A percentile compares a stretch with the other conserved stretches of the same genome.
Conservation (phyloP, 2,113 vertebrate species). For the Cebus imitator region DNA sequence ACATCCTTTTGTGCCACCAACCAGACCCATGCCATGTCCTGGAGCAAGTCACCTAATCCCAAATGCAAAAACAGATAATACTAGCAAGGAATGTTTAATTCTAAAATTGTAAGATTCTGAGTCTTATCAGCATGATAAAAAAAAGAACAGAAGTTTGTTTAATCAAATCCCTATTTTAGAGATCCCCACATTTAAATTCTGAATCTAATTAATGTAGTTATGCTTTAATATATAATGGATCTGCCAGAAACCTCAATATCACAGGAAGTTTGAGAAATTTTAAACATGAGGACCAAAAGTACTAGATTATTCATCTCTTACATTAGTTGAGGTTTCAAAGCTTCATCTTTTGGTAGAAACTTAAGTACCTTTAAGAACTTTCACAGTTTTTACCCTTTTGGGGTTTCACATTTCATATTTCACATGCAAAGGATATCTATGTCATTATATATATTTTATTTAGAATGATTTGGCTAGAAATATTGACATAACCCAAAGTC, state of each 20-base stretch:
- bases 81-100: neutral
- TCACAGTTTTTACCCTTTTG: neutral
- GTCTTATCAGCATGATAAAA: neutral
- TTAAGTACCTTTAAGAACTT: constrained; percentile 39
- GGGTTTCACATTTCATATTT: neutral
- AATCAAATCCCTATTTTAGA: neutral
- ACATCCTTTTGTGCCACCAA: neutral
- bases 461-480: constrained; percentile 37
- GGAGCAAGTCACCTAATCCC: neutral
- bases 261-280: neutral
- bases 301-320: neutral
- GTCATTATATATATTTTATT: neutral
- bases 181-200: neutral
- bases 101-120: neutral
- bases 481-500: neutral
- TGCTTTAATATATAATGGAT: neutral
- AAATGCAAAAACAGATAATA: neutral
- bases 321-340: neutral
- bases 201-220: neutral
- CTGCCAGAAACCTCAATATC: neutral
- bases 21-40: neutral
- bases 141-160: neutral
- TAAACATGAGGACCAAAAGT: constrained; percentile 1
- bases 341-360: constrained; percentile 30
- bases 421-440: constrained; percentile 7